phyloP scores from a whole-genome alignment of 2,113 vertebrate genomes.

The Scomber colias region DNA sequence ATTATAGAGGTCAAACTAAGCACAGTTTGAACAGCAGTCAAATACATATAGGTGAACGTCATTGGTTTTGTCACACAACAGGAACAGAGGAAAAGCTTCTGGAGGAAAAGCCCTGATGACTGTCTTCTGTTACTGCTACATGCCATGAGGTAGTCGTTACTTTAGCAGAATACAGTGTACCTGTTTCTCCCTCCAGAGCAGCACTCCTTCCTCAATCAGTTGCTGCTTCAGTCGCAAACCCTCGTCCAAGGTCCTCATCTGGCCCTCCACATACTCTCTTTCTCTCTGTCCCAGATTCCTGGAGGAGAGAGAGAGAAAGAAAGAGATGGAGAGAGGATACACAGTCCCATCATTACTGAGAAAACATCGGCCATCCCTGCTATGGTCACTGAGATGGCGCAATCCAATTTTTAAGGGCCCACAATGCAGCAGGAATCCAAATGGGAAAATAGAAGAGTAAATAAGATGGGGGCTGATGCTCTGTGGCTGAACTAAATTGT shows the following conservation, averaged over 20 bases:
- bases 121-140: neutral
- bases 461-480: slow-evolving; percentile 64
- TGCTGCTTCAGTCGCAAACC: slow-evolving; percentile 80
- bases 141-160: neutral
- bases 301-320: slow-evolving; percentile 35
- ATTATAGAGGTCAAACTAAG: neutral
- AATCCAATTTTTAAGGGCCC: slow-evolving; percentile 73
- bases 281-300: slow-evolving; percentile 84
- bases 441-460: slow-evolving; percentile 72
- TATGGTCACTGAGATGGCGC: slow-evolving; percentile 54
- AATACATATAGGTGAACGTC: neutral
- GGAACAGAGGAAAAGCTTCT: slow-evolving; percentile 7
- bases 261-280: slow-evolving; percentile 79
- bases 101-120: neutral
- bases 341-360: slow-evolving; percentile 65
- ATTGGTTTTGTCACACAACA: slow-evolving; percentile 3
- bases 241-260: slow-evolving; percentile 82
- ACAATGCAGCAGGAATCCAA: slow-evolving; percentile 63
- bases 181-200: slow-evolving; percentile 84
- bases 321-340: neutral
- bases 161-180: slow-evolving; percentile 47
- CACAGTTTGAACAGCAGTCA: slow-evolving; percentile 5
- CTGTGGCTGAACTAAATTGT: slow-evolving; percentile 64
- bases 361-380: slow-evolving; percentile 58
- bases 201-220: slow-evolving; percentile 81